Evolutionary conservation across 2,113 vertebrate species (phyloP).

Genomic region (Lethenteron camtschaticum): DNA sequence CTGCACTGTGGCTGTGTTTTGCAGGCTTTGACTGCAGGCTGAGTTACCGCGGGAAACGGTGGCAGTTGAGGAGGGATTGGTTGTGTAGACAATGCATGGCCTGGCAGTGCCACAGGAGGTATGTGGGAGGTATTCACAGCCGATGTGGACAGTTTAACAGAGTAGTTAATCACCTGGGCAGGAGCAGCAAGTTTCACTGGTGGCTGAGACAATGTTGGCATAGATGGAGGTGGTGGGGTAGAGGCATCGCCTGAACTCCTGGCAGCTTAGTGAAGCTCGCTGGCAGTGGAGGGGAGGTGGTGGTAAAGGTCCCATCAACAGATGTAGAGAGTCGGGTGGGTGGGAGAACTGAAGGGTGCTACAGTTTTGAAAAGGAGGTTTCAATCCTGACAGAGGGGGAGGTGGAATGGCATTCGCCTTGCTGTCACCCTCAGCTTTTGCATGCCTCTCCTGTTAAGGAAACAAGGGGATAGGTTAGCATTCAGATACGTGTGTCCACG

Average conservation of each 20-base stretch:
- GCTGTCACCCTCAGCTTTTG: not conserved
- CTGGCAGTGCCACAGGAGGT: constrained; percentile 56
- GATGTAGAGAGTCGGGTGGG: too few relatives aligned
- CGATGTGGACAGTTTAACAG: constrained; percentile 18
- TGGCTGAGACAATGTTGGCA: not conserved
- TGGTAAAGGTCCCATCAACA: not conserved
- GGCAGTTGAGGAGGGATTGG: constrained; percentile 26
- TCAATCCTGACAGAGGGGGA: constrained; percentile 4
- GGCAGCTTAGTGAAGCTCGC: not conserved
- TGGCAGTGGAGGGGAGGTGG: constrained; percentile 3
- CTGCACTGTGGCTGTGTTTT: constrained; percentile 18
- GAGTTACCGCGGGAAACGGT: constrained; percentile 39
- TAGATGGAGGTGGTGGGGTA: constrained; percentile 3
- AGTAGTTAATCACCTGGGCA: constrained; percentile 18
- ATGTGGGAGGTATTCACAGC: constrained; percentile 31
- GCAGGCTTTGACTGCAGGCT: constrained; percentile 22
- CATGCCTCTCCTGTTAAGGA: not conserved
- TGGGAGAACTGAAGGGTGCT: too few relatives aligned
- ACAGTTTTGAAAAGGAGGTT: not conserved
- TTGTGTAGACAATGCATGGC: constrained; percentile 28
- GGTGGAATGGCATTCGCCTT: not conserved
- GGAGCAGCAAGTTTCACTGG: not conserved
- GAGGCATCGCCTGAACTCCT: not conserved
- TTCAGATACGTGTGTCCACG: too few relatives aligned
- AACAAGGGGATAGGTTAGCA: too few relatives aligned